phyloP scores from a whole-genome alignment of 2,113 vertebrate genomes.

The Pithys albifrons region DNA sequence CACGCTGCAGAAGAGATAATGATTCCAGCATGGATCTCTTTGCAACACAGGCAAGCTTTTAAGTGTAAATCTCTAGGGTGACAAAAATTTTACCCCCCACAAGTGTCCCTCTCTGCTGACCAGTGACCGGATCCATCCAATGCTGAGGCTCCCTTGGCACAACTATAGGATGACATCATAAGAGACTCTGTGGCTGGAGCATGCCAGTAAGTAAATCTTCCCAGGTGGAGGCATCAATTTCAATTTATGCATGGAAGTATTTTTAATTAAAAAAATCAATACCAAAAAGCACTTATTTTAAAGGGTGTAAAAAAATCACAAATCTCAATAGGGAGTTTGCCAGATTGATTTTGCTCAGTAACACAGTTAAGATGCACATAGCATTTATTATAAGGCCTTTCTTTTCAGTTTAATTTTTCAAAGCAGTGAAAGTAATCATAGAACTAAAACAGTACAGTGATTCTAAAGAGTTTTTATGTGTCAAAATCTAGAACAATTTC shows the following conservation, averaged over 20 bases:
- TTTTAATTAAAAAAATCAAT: conserved; percentile 76
- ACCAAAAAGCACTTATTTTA: conserved; percentile 73
- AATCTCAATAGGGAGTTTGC: conserved; percentile 64
- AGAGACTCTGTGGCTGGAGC: background rate
- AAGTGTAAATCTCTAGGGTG: background rate
- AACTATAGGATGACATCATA: background rate
- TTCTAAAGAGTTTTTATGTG: conserved; percentile 11
- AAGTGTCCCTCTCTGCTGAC: background rate
- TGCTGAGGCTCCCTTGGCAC: background rate
- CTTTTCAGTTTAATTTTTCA: conserved; percentile 62
- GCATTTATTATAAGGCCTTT: conserved; percentile 75
- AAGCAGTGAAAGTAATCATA: conserved; percentile 59
- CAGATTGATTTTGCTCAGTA: conserved; percentile 65
- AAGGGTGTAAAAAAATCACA: conserved; percentile 65
- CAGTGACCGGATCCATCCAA: background rate
- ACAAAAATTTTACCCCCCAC: background rate
- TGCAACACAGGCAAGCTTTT: conserved; percentile 59
- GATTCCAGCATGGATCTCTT: conserved; percentile 21
- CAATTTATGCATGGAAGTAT: conserved; percentile 68
- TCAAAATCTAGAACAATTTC: conserved; percentile 51
- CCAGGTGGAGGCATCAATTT: conserved; percentile 42
- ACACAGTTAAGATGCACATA: conserved; percentile 50
- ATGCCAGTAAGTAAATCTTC: conserved; percentile 48
- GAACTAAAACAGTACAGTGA: conserved; percentile 57
- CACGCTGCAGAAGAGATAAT: conserved; percentile 67